phyloP scores from a whole-genome alignment of 2,113 vertebrate species.

The Brevimyrus niger region DNA sequence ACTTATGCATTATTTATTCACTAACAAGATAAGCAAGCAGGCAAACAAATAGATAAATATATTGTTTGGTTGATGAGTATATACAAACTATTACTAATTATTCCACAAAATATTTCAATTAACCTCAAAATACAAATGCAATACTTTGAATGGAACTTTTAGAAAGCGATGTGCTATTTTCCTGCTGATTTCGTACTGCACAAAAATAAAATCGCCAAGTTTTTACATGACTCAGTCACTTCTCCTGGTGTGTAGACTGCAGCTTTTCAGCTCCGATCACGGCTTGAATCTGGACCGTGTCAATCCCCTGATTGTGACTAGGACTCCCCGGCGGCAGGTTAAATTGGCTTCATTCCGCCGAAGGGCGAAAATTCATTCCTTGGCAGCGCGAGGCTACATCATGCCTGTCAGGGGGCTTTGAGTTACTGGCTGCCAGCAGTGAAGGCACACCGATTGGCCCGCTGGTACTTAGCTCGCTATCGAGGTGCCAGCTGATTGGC shows the following conservation, averaged over 20 bases:
- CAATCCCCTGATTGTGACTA: not conserved
- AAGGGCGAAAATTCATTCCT: not conserved
- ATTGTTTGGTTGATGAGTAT: not conserved
- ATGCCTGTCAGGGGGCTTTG: not conserved
- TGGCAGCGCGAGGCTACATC: not conserved
- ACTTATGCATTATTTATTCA: not conserved
- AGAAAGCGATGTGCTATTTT: not conserved
- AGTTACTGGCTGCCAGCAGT: not conserved
- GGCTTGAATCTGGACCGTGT: not conserved
- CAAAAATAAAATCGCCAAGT: not conserved
- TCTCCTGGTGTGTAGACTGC: not conserved
- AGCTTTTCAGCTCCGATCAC: not conserved
- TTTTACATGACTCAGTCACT: constrained; percentile 1
- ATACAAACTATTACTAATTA: too few species aligned
- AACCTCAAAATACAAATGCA: too few species aligned
- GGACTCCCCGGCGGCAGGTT: not conserved
- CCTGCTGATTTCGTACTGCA: not conserved
- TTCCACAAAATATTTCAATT: too few species aligned
- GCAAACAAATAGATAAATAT: not conserved
- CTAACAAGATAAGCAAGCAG: not conserved
- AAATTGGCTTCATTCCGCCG: not conserved
- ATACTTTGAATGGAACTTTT: too few species aligned
- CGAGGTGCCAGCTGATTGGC: not conserved
- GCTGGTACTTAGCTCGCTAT: not conserved
- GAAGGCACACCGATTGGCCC: not conserved